A percentile compares a stretch with the other conserved stretches of the same genome.
phyloP scores from a whole-genome alignment of 2,113 vertebrate species.

The Trochalopteron elliotii region DNA sequence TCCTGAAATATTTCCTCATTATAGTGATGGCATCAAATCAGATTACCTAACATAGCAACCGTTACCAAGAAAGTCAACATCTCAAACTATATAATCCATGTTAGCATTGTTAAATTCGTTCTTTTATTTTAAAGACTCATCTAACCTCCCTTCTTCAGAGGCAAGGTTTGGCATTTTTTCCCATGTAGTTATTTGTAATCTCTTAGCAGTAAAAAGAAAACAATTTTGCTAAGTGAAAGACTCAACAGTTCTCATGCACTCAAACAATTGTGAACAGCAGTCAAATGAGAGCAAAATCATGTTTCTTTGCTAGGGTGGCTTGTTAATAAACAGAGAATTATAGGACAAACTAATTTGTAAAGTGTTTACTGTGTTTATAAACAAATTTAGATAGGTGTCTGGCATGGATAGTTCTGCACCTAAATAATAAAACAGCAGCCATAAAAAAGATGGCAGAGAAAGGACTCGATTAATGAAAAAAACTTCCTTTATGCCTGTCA shows the following conservation, averaged over 20 bases:
- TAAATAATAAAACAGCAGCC: neutral
- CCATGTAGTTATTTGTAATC: constrained; percentile 53
- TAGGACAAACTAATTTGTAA: constrained; percentile 37
- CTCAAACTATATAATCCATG: constrained; percentile 59
- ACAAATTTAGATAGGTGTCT: neutral
- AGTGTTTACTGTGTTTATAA: constrained; percentile 37
- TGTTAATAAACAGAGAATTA: neutral
- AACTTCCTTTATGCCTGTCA: neutral
- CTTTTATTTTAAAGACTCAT: constrained; percentile 60
- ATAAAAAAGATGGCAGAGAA: neutral
- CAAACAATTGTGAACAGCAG: constrained; percentile 37
- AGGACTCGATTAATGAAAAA: neutral
- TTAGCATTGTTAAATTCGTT: constrained; percentile 53
- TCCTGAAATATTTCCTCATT: constrained; percentile 64
- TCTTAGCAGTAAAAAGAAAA: constrained; percentile 54
- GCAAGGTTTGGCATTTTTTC: neutral
- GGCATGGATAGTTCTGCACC: neutral
- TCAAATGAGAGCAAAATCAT: neutral
- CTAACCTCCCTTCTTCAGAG: constrained; percentile 57
- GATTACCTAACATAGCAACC: constrained; percentile 66
- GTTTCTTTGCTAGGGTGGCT: neutral
- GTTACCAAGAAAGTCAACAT: constrained; percentile 73
- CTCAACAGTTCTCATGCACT: neutral
- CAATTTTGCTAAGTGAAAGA: constrained; percentile 51
- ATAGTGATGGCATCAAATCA: constrained; percentile 64